phyloP scores from a whole-genome alignment of 2,888 invertebrate species.

The Cryptus viduatorius region DNA sequence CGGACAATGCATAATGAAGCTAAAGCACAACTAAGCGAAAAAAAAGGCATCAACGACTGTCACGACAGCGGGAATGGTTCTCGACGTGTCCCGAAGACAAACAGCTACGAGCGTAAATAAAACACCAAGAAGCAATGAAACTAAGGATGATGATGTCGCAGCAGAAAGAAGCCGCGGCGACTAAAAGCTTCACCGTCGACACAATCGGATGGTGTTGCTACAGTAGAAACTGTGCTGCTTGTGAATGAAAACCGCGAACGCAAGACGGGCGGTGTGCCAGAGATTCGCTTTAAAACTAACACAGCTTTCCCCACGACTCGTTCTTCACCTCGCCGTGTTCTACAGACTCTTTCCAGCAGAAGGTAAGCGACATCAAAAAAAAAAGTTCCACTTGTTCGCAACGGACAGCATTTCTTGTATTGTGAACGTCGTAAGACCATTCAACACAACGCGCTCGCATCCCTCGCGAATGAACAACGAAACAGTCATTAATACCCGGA shows the following conservation, averaged over 20 bases:
- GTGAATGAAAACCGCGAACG: conserved; percentile 2
- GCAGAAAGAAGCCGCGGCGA: background rate
- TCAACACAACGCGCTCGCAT: background rate
- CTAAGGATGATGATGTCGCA: background rate
- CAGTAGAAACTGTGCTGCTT: conserved; percentile 7
- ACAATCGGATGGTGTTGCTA: conserved; percentile 16
- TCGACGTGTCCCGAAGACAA: conserved; percentile 7
- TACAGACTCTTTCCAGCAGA: background rate
- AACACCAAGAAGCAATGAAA: conserved; percentile 16
- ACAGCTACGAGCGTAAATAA: background rate
- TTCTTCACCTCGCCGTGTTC: background rate
- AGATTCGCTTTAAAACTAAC: conserved; percentile 14
- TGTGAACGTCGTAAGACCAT: conserved; percentile 21
- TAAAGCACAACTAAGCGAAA: background rate
- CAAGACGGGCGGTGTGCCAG: conserved; percentile 26
- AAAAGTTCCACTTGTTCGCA: conserved; percentile 5
- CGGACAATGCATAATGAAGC: background rate
- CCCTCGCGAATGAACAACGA: conserved; percentile 35
- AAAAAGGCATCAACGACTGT: background rate
- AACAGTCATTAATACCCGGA: conserved; percentile 55
- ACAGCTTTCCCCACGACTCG: background rate
- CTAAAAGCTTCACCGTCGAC: conserved; percentile 5
- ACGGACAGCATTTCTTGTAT: conserved; percentile 9
- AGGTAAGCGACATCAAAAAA: too few species aligned
- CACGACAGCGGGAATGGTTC: too few species aligned